Percentiles rank a stretch among this genome's conserved stretches.
Conservation (phyloP, 2,888 invertebrate genomes). For the Epirrhoe tristata region DNA sequence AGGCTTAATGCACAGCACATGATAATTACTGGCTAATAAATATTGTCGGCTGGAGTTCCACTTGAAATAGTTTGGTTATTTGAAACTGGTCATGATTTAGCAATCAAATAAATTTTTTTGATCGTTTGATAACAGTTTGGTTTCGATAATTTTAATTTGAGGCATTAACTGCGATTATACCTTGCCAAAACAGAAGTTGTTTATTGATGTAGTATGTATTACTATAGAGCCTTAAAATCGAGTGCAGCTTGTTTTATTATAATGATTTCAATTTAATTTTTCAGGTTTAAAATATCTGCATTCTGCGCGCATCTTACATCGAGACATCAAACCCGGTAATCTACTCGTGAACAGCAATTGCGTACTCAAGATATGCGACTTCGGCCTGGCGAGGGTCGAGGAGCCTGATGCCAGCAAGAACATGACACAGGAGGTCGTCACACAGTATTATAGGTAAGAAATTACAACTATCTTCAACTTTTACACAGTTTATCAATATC, state of each 20-base stretch:
- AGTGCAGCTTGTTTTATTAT: too few species aligned
- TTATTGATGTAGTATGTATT: too few species aligned
- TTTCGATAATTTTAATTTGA: too few species aligned
- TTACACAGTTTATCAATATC: background rate
- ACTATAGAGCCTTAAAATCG: too few species aligned
- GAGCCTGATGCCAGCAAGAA: constrained; percentile 96
- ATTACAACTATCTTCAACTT: background rate
- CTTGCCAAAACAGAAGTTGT: too few species aligned
- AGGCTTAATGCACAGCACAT: constrained; percentile 22
- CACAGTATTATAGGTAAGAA: constrained; percentile 95
- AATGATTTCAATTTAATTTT: too few species aligned
- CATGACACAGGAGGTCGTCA: constrained; percentile 99
- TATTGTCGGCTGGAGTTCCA: constrained; percentile 15
- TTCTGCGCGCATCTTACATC: constrained; percentile 98
- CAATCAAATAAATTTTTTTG: background rate
- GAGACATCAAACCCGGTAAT: constrained; percentile 99
- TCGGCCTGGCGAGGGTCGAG: constrained; percentile 98
- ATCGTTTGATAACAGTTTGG: too few species aligned
- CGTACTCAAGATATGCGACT: constrained; percentile 99
- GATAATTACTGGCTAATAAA: constrained; percentile 31
- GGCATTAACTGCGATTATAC: too few species aligned
- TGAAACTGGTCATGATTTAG: constrained; percentile 1
- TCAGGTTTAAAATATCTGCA: constrained; percentile 98
- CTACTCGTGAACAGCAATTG: constrained; percentile 99
- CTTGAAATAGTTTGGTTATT: constrained; percentile 10